Percentiles rank a stretch among this genome's conserved stretches.
Evolutionary conservation across 2,888 invertebrate species (phyloP).

Genomic region (Acholoe squamosa): DNA sequence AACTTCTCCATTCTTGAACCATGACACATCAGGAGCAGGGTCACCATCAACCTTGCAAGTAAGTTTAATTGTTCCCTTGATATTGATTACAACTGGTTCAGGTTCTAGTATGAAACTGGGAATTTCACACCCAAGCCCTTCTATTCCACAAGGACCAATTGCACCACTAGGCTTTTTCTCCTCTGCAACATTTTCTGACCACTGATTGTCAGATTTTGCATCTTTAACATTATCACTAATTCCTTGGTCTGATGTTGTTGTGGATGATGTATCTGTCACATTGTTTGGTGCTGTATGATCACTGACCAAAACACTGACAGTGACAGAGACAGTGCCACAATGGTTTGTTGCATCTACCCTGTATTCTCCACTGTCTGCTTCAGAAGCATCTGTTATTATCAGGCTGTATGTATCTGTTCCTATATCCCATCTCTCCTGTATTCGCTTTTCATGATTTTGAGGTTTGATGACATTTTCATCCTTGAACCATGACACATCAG

Average conservation of each 20-base stretch:
- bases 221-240: no score
- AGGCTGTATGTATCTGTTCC: conserved; percentile 71
- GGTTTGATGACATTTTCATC: conserved; percentile 73
- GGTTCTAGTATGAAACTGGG: conserved; percentile 14
- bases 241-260: no score
- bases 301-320: conserved; percentile 64
- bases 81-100: not conserved
- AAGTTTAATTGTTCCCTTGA: conserved; percentile 20
- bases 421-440: conserved; percentile 18
- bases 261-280: not conserved
- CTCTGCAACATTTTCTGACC: not conserved
- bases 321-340: conserved; percentile 71
- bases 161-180: not conserved
- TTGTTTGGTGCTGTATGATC: not conserved
- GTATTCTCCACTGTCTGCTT: conserved; percentile 76
- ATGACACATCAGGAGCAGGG: conserved; percentile 87
- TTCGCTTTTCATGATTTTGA: not conserved
- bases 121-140: conserved; percentile 19
- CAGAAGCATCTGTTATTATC: conserved; percentile 71
- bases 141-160: not conserved
- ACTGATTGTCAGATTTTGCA: no score
- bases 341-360: conserved; percentile 74
- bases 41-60: conserved; percentile 40
- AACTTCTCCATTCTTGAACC: conserved; percentile 86
- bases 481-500: conserved; percentile 90